Evolutionary conservation across 2,797 vertebrate species (phyloP), one percentile per base, ranked within the genome.

Genomic region (Pipistrellus kuhlii): DNA sequence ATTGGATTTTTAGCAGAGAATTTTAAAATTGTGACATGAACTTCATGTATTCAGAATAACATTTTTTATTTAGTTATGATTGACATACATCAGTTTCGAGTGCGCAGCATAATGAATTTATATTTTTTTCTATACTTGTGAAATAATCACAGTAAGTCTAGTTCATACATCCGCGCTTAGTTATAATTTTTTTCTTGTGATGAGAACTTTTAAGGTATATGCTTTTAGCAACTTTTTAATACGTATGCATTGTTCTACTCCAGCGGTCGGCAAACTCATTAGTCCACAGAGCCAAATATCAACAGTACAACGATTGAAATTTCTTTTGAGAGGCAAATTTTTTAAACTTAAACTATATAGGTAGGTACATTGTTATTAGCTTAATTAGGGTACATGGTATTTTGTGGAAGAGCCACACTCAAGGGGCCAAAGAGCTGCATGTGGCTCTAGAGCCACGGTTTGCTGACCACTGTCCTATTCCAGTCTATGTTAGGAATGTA

Each of bases 1-100:
- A 2, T 57, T 80, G 35, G 13, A 66, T 92, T 92, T 78, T 84
- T 59, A 72, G 41, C 62, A 81, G 27, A 91, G 84, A 73, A 75
- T 76, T 90, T 92, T 90, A 5, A 80, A 94, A 88, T 91, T 82
- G 13, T 90, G 48, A 41, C 35, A 30, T 86, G 15, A 73, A 71
- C 48, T 89, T 94, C 51, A 38, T 46, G 11, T 68, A 55, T 51
- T 77, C 14, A 51, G 66, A 32, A 27, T 81, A 13, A 71, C 82
- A 51, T 59, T 69, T 78, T 81, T 35, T 88, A 83, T 83, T 48
- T 35, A 38, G 48, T 25, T 78, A 71, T 72, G 53, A 64, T 46
- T 44, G 41, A 69, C 23, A 18, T 75, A 35, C n/a, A 27, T 30
- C 13, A 69, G 30, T 85, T 94, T 55, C 17, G 46, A 21, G 55